A percentile compares a stretch with the other conserved stretches of the same genome.
These are phyloP conservation scores for Drosophila lacertosa DNA, from an alignment of 1,140 invertebrate species.

Conservation along the genomic window DNA sequence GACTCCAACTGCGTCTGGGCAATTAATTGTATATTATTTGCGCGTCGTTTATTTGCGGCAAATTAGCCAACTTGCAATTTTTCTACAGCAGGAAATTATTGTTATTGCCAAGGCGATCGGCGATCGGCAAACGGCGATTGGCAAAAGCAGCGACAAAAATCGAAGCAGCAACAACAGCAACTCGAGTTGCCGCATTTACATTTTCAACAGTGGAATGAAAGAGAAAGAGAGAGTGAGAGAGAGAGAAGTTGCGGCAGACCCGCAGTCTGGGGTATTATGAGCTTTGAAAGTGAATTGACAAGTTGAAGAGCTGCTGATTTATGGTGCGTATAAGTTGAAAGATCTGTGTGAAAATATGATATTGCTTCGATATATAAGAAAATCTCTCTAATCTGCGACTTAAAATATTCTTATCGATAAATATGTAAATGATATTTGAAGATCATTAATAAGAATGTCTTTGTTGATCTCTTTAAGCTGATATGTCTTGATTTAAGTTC, in stretches of 20 bases:
- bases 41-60: slow-evolving; percentile 77
- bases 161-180: slow-evolving; percentile 19
- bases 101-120: slow-evolving; percentile 64
- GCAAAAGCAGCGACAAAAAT: slow-evolving; percentile 39
- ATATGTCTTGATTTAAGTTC: background rate
- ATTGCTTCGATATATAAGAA: background rate
- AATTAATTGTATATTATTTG: slow-evolving; percentile 82
- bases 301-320: slow-evolving; percentile 12
- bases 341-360: slow-evolving; percentile 11
- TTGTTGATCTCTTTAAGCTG: too few relatives aligned
- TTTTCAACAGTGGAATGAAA: slow-evolving; percentile 8
- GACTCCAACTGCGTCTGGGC: slow-evolving; percentile 54
- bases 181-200: slow-evolving; percentile 26
- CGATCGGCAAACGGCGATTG: slow-evolving; percentile 26
- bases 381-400: background rate
- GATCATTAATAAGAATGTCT: background rate
- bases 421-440: background rate
- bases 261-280: slow-evolving; percentile 11
- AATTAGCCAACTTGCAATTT: slow-evolving; percentile 80
- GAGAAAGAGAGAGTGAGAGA: slow-evolving; percentile 8
- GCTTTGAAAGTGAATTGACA: slow-evolving; percentile 44
- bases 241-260: background rate
- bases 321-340: slow-evolving; percentile 1
- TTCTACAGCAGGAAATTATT: slow-evolving; percentile 75
- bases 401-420: background rate